These are phyloP conservation scores for Gymnosoma rotundatum DNA, from an alignment of 2,888 invertebrate genomes.

Conservation along the genomic window DNA sequence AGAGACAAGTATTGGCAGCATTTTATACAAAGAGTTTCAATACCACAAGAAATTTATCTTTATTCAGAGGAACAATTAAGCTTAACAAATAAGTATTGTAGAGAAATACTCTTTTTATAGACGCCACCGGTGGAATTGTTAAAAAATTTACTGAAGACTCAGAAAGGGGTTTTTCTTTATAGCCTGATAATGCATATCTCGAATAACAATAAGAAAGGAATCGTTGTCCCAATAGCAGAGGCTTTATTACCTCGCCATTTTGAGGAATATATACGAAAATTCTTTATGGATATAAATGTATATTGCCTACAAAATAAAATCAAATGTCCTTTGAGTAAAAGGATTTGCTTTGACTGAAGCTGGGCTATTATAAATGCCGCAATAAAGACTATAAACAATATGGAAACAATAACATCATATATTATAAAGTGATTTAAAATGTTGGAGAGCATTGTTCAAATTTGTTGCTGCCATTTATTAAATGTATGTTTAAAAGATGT, in stretches of 20 bases:
- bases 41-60: conserved; percentile 18
- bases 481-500: background rate
- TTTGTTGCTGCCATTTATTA: conserved; percentile 1
- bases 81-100: background rate
- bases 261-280: conserved; percentile 30
- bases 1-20: background rate
- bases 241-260: conserved; percentile 10
- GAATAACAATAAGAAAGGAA: background rate
- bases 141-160: conserved; percentile 3
- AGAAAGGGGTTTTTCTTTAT: conserved; percentile 6
- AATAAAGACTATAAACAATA: background rate
- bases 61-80: conserved; percentile 5
- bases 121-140: background rate
- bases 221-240: conserved; percentile 9
- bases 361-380: conserved; percentile 14
- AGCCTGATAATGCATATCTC: conserved; percentile 1
- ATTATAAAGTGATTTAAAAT: background rate
- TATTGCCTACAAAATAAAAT: conserved; percentile 10
- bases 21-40: conserved; percentile 13
- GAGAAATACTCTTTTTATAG: conserved; percentile 6
- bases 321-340: conserved; percentile 1
- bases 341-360: background rate
- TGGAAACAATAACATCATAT: background rate
- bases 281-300: conserved; percentile 23
- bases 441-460: background rate